Evolutionary conservation across 2,888 invertebrate species (phyloP), one percentile per base, ranked within the genome.

Genomic region (Trissoscelio sp.): DNA sequence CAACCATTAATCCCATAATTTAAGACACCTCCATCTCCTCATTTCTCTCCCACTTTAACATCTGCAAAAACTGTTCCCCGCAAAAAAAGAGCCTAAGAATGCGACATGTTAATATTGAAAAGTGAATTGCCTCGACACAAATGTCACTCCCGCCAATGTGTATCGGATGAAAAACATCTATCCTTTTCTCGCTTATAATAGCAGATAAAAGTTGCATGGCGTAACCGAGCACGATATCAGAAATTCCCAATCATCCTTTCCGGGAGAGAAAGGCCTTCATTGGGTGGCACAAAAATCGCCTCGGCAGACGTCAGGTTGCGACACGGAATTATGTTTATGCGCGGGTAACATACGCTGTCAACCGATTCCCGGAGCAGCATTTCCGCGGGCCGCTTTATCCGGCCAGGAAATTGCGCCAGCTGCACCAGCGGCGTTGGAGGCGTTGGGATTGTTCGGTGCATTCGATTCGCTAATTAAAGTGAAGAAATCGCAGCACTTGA

Each of bases 361-460:
- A 69, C 69, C 42, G 42, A 69, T 62, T 64, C 46, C 34, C 31
- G 48, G 53, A 53, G 48, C 62, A 31, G 22, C 14, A 39, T 80
- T 80, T 80, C 74, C 80, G 75, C 75, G 53, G 44, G 42, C 46
- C 34, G 39, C 14, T 57, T 2, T 42, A 57, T 60, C 31, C 57
- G 64, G 60, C 70, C n/a, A 75, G 81, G 81, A 81, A 81, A 60
- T 81, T 81, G 72, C 81, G 64, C 57, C 80, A 75, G 57, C 48
- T 53, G 53, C 44, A 28, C n/a, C n/a, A n/a, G n/a, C 51, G 60
- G 62, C 78, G 78, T 78, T 78, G 78, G 78, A 67, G 79, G 66
- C 14, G n/a, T n/a, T n/a, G 60, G 72, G 31, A 81, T 81, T 72
- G 73, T 79, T 66, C 16, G 60, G 9, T n/a, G n/a, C 18, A 64